These are phyloP conservation scores for Puntigrus tetrazona DNA, from an alignment of 2,113 vertebrate genomes.

Conservation along the genomic window DNA sequence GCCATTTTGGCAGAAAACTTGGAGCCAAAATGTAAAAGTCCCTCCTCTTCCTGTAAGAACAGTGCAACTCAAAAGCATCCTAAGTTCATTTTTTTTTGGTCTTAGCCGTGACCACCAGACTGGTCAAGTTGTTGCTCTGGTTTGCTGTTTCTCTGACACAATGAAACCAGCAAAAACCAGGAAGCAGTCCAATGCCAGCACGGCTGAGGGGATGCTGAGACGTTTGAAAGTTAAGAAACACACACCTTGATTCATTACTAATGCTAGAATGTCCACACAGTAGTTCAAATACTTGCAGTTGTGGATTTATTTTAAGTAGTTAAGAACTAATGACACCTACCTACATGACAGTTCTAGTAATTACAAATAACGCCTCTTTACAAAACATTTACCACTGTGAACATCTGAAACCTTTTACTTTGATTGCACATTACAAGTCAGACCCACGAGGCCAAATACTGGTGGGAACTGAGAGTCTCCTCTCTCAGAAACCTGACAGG, in stretches of 20 bases:
- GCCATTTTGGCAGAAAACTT: conserved; percentile 49
- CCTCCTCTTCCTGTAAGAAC: neutral
- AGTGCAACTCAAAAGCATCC: neutral
- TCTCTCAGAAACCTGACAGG: neutral
- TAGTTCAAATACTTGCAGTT: too few relatives aligned
- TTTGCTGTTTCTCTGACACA: neutral
- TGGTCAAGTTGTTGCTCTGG: neutral
- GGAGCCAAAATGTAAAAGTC: neutral
- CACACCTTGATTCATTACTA: too few relatives aligned
- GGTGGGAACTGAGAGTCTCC: conserved; percentile 7
- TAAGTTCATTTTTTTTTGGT: neutral
- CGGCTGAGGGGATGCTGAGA: too few relatives aligned
- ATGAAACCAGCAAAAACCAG: neutral
- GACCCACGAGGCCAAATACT: neutral
- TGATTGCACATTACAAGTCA: neutral
- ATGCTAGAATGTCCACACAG: too few relatives aligned
- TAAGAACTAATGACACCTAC: too few relatives aligned
- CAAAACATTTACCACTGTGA: neutral
- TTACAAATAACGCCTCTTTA: too few relatives aligned
- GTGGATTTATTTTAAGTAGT: too few relatives aligned
- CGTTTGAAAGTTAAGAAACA: too few relatives aligned
- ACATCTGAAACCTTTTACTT: neutral
- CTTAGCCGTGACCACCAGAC: neutral
- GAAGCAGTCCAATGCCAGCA: too few relatives aligned
- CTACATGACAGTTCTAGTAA: too few relatives aligned